Percentiles rank a stretch among this genome's conserved stretches.
Evolutionary conservation across 2,888 invertebrate genomes (phyloP).

Genomic region (Heliconius ismenius): DNA sequence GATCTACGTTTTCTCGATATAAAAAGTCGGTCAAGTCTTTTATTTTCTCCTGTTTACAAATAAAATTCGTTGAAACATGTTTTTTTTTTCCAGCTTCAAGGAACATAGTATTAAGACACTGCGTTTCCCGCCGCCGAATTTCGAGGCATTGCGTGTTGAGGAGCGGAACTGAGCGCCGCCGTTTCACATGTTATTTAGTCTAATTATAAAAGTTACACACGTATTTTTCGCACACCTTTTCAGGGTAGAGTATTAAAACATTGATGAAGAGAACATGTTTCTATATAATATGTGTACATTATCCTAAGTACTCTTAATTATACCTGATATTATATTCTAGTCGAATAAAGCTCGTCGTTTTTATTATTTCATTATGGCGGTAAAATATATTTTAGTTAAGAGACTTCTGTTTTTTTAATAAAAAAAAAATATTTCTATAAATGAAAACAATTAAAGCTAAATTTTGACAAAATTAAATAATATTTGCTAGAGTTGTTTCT

Average conservation of each 20-base stretch:
- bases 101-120: too few relatives aligned
- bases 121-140: too few relatives aligned
- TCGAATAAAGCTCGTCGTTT: background rate
- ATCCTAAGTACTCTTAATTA: constrained; percentile 3
- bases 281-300: background rate
- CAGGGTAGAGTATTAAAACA: constrained; percentile 1
- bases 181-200: background rate
- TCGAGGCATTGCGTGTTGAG: too few relatives aligned
- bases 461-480: too few relatives aligned
- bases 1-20: constrained; percentile 73
- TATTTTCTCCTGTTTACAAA: constrained; percentile 67
- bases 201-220: constrained; percentile 60
- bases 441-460: too few relatives aligned
- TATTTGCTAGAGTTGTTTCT: too few relatives aligned
- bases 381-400: background rate
- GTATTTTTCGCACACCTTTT: background rate
- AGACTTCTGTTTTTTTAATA: too few relatives aligned
- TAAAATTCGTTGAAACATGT: constrained; percentile 50
- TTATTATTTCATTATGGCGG: background rate
- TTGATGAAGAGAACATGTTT: constrained; percentile 1
- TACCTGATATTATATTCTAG: constrained; percentile 12
- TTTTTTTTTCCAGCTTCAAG: background rate
- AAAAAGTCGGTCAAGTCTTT: constrained; percentile 72
- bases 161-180: too few relatives aligned
- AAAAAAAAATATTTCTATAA: too few relatives aligned